Evolutionary conservation across 2,888 invertebrate genomes (phyloP).

Genomic region (Meghimatium bilineatum): DNA sequence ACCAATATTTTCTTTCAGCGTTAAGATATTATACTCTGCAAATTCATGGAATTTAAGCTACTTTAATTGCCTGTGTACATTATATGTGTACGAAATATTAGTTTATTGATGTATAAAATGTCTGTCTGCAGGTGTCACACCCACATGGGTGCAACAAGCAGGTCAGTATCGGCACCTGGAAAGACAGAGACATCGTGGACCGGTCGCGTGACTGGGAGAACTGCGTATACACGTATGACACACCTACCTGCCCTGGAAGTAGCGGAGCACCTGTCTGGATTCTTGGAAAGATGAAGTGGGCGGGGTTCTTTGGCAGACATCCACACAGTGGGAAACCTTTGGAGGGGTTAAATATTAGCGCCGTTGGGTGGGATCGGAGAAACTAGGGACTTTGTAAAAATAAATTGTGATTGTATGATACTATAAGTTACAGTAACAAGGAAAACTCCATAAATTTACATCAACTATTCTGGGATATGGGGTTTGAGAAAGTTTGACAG

Average conservation of each 20-base stretch:
- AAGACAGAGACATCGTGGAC: conserved; percentile 33
- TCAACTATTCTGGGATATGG: no score
- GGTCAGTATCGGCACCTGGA: conserved; percentile 38
- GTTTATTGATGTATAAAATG: not conserved
- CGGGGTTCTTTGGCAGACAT: conserved; percentile 40
- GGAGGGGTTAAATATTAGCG: conserved; percentile 30
- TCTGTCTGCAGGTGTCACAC: conserved; percentile 29
- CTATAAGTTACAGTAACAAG: no score
- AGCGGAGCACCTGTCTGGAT: conserved; percentile 51
- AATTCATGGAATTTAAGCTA: no score
- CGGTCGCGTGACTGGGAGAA: conserved; percentile 39
- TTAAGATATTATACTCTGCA: no score
- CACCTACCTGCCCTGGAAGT: conserved; percentile 50
- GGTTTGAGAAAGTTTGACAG: no score
- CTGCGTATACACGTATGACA: conserved; percentile 46
- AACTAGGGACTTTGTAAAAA: no score
- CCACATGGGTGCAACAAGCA: conserved; percentile 43
- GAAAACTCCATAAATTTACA: no score
- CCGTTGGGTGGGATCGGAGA: conserved; percentile 33
- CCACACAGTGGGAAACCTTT: conserved; percentile 38
- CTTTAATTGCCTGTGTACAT: no score
- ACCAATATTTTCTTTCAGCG: no score
- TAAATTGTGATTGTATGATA: no score
- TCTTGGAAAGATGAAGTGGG: conserved; percentile 40
- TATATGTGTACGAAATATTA: not conserved